Base-by-base conservation (phyloP, 2,113 vertebrate genomes). In the Ammospiza nelsoni region DNA sequence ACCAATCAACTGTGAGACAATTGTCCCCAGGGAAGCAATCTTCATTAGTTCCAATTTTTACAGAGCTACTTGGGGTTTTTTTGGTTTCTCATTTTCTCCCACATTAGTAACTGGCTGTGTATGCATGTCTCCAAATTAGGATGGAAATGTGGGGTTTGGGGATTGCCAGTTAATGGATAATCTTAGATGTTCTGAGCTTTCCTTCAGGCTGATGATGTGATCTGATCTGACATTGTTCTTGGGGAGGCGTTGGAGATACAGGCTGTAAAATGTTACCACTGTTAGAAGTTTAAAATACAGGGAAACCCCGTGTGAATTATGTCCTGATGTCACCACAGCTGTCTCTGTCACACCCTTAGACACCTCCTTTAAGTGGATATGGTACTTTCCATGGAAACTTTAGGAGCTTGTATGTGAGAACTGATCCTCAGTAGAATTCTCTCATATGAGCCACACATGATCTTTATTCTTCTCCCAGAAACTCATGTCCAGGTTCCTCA, bases 81-180 rank as follows among this genome's bases (percentile, higher is more conserved):
- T 90, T 87, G 58, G 51, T 95, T 95, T 93, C 74, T 84, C 28
- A n/a, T 93, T 95, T 96, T 95, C 90, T 94, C 59, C 67, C 55
- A 80, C 48, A 48, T 91, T 69, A 91, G 78, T 67, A 94, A 79
- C 44, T 87, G 54, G 28, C 69, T 65, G 69, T 37, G 66, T 78
- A 39, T 73, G 35, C 43, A 19, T 16, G 33, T 67, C 54, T 94
- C 27, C 51, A 89, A 89, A 91, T 79, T 73, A 79, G n/a, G 80
- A 76, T 51, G 59, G 91, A 94, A 93, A 71, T 5, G 4, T 51
- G 55, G 84, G 39, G 35, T 55, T 75, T 88, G 33, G 57, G 51
- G 43, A 73, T 83, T 85, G 29, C 63, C 51, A 90, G 2, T 39
- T 49, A 52, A 55, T 66, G 49, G 28, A 33, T 87, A 25, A 54